Conservation (phyloP, 1,140 invertebrate genomes). For the Geopemphigus sp. region DNA sequence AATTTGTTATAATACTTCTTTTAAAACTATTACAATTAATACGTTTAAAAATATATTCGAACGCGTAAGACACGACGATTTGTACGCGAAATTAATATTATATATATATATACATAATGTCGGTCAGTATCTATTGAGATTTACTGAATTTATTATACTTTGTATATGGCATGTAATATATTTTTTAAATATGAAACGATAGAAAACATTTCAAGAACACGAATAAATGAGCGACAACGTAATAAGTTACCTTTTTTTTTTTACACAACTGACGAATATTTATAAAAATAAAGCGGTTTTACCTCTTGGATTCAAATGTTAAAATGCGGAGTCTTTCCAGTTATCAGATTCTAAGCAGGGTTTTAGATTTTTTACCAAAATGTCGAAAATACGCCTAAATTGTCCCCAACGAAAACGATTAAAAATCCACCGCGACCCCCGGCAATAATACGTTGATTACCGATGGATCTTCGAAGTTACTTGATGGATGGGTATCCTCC, state of each 20-base stretch:
- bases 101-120: slow-evolving; percentile 19
- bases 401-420: too few relatives aligned
- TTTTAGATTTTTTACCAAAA: slow-evolving; percentile 36
- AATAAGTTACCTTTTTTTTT: slow-evolving; percentile 20
- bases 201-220: slow-evolving; percentile 1
- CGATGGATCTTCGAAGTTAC: too few relatives aligned
- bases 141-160: slow-evolving; percentile 12
- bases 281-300: slow-evolving; percentile 5
- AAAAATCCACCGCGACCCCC: too few relatives aligned
- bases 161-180: slow-evolving; percentile 10
- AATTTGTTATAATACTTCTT: not conserved
- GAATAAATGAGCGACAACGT: not conserved
- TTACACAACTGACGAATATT: too few relatives aligned
- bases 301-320: not conserved
- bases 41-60: not conserved
- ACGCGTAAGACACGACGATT: not conserved
- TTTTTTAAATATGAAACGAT: slow-evolving; percentile 17
- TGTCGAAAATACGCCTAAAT: not conserved
- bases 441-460: not conserved
- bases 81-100: slow-evolving; percentile 31
- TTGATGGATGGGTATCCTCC: too few relatives aligned
- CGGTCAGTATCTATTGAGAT: not conserved
- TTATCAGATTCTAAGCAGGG: slow-evolving; percentile 38
- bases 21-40: not conserved
- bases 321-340: slow-evolving; percentile 35